Evolutionary conservation across 2,888 invertebrate species (phyloP).

Genomic region (Limnephilus auricula): DNA sequence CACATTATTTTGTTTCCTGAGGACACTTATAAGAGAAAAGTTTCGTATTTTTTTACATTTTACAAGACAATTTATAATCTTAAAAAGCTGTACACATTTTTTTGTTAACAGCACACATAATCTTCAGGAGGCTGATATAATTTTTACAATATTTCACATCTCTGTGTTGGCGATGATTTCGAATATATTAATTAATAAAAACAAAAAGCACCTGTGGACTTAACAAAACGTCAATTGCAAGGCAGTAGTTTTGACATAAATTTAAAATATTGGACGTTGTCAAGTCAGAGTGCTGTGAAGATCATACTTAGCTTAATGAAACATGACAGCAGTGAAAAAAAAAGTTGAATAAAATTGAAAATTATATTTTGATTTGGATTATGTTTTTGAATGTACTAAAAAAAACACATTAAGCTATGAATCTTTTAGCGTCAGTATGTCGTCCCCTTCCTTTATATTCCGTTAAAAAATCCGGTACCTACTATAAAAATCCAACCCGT

Average conservation of each 20-base stretch:
- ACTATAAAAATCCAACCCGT: slow-evolving; percentile 55
- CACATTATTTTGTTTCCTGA: no score
- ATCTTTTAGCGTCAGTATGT: slow-evolving; percentile 38
- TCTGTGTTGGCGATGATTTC: no score
- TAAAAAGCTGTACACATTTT: no score
- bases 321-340: neutral
- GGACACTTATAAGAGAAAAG: no score
- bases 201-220: no score
- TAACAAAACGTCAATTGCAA: no score
- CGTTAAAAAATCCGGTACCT: slow-evolving; percentile 16
- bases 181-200: no score
- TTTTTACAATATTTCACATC: no score
- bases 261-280: neutral
- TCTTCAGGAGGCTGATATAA: no score
- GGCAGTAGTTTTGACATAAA: neutral
- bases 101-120: no score
- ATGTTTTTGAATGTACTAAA: neutral
- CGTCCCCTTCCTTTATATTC: neutral
- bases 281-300: neutral
- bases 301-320: neutral
- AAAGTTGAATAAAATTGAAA: neutral
- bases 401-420: neutral
- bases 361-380: neutral
- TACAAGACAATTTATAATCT: no score
- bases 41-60: no score